Evolutionary conservation across 2,797 vertebrate species (phyloP), one percentile per base, ranked within the genome.

Genomic region (Odontamblyopus lacepedii): DNA sequence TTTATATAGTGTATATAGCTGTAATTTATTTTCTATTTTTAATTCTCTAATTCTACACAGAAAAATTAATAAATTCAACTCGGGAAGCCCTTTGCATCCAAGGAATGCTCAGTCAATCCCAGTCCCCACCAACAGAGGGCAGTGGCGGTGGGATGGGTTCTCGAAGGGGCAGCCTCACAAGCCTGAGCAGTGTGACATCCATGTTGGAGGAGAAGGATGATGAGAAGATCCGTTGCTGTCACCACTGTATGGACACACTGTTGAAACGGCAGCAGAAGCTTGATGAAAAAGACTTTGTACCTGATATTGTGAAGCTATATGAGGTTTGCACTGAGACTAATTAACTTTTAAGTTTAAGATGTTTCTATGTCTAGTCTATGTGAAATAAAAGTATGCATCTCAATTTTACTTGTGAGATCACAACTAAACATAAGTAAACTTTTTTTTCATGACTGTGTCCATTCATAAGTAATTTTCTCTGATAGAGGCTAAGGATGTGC

Each of bases 141-240:
- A 92, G 95, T 0, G 86, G 83, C 35, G 88, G 93, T 0, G 87
- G 93, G 18, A 96, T 96, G 6, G 93, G 95, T 60, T 96, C 96
- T 12, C 95, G 97, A 30, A 94, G 98, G 5, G 95, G 96, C 85
- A 98, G 97, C 92, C 94, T 97, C 72, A 98, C 94, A 91, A 99
- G 97, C 76, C 74, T 98, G 63, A 97, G 95, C 90, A 98, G 97
- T 0, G 94, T 97, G 2, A 98, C 95, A 77, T 99, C 98, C 0
- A 95, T 98, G 70, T 78, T 99, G 87, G 98, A 99, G 35, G 98
- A 99, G 75, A 98, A 96, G 78, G 98, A 98, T 0, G 97, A 99
- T 1, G 98, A 98, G 73, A 94, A 94, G 70, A 97, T 99, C 77
- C 97, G 97, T 78, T 98, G 97, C 79, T 99, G 98, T 67, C 88